phyloP scores from a whole-genome alignment of 2,113 vertebrate species.

The Hemicordylus capensis region DNA sequence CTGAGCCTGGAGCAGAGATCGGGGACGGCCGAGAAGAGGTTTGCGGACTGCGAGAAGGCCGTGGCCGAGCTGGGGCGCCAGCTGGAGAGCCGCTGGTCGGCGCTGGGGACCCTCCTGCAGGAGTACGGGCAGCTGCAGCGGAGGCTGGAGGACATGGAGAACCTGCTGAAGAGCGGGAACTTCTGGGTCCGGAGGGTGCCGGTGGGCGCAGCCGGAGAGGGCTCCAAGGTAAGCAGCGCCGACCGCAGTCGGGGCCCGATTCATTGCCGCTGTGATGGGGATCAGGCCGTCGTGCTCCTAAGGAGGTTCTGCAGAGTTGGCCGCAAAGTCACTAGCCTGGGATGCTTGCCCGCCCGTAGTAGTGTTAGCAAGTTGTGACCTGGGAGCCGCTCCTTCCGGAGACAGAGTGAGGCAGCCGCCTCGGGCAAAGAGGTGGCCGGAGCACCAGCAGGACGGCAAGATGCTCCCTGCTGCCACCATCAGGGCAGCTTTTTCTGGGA shows the following conservation, averaged over 20 bases:
- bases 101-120: not conserved
- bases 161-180: not conserved
- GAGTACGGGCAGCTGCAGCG: not conserved
- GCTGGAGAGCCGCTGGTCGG: conserved; percentile 61
- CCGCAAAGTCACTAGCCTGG: no score
- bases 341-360: no score
- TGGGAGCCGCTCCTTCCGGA: no score
- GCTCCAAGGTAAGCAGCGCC: not conserved
- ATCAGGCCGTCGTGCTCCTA: not conserved
- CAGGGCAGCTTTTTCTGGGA: no score
- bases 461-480: no score
- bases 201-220: not conserved
- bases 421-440: no score
- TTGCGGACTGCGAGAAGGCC: conserved; percentile 63
- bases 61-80: conserved; percentile 65
- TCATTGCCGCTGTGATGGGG: not conserved
- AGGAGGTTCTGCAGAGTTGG: no score
- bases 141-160: not conserved
- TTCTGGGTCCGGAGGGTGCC: not conserved
- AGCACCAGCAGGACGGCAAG: no score
- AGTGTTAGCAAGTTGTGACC: no score
- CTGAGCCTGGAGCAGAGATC: conserved; percentile 66
- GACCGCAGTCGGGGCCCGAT: not conserved
- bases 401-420: no score
- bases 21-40: conserved; percentile 59